phyloP scores from a whole-genome alignment of 2,113 vertebrate genomes.

The Corydoras sp. region DNA sequence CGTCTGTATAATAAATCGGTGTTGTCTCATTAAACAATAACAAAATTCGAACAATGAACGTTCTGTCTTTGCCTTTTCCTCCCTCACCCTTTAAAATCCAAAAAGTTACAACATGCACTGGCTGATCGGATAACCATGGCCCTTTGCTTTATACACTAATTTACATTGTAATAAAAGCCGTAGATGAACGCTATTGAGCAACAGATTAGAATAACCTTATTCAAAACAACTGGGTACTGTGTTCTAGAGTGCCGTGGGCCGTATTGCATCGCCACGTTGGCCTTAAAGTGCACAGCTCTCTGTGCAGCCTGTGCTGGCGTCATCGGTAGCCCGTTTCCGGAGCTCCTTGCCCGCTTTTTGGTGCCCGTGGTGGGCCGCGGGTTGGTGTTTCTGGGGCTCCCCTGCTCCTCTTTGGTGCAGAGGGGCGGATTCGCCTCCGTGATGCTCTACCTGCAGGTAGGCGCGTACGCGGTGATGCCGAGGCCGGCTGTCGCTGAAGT shows the following conservation, averaged over 20 bases:
- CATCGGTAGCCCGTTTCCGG: conserved; percentile 74
- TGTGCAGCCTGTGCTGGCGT: conserved; percentile 65
- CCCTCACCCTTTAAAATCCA: conserved; percentile 35
- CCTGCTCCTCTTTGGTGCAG: conserved; percentile 38
- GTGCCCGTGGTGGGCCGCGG: conserved; percentile 51
- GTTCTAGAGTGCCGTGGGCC: conserved; percentile 50
- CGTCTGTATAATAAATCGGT: too few species aligned
- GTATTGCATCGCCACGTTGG: conserved; percentile 47
- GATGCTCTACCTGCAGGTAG: conserved; percentile 84
- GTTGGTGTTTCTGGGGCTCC: conserved; percentile 48
- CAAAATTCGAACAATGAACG: too few species aligned
- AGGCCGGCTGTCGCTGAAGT: conserved; percentile 85
- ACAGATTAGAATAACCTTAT: background rate
- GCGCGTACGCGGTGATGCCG: conserved; percentile 89
- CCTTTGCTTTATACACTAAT: conserved; percentile 55
- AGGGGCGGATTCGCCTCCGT: conserved; percentile 56
- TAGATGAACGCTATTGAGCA: conserved; percentile 28
- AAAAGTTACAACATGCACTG: conserved; percentile 63
- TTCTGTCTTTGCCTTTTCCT: background rate
- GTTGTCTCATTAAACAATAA: too few species aligned
- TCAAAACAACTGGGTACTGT: background rate
- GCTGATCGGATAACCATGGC: conserved; percentile 46
- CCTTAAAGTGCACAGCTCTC: conserved; percentile 77
- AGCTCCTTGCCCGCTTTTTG: conserved; percentile 77
- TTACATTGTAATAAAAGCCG: conserved; percentile 56